These are phyloP conservation scores for Cairina moschata DNA, from an alignment of 2,113 vertebrate species.

Conservation along the genomic window DNA sequence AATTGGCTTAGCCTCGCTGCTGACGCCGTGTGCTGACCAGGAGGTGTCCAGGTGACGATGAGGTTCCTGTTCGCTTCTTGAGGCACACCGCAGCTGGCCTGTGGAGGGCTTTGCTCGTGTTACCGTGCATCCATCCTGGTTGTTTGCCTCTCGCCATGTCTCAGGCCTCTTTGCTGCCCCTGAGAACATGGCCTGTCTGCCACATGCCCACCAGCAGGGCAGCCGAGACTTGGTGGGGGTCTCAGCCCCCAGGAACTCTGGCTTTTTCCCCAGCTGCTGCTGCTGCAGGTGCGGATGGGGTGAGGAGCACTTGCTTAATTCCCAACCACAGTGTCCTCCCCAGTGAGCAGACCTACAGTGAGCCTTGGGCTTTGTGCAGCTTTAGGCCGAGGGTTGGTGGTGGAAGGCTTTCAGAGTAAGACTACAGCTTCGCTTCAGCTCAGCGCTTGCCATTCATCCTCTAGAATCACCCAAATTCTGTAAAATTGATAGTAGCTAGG, in stretches of 20 bases:
- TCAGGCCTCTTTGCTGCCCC: background rate
- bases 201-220: background rate
- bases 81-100: accelerated
- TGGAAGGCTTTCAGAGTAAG: background rate
- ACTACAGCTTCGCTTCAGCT: background rate
- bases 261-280: background rate
- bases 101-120: background rate
- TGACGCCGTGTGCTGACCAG: background rate
- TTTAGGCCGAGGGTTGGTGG: background rate
- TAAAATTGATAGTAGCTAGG: background rate
- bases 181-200: background rate
- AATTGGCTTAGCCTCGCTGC: background rate
- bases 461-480: accelerated
- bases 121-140: background rate
- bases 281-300: background rate
- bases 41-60: background rate
- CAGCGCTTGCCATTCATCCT: background rate
- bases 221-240: background rate
- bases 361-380: background rate
- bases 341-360: background rate
- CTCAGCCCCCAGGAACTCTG: background rate
- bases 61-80: background rate
- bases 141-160: background rate
- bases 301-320: background rate
- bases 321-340: background rate